Evolutionary conservation across 2,113 vertebrate genomes (phyloP).

Genomic region (Protobothrops mucrosquamatus): DNA sequence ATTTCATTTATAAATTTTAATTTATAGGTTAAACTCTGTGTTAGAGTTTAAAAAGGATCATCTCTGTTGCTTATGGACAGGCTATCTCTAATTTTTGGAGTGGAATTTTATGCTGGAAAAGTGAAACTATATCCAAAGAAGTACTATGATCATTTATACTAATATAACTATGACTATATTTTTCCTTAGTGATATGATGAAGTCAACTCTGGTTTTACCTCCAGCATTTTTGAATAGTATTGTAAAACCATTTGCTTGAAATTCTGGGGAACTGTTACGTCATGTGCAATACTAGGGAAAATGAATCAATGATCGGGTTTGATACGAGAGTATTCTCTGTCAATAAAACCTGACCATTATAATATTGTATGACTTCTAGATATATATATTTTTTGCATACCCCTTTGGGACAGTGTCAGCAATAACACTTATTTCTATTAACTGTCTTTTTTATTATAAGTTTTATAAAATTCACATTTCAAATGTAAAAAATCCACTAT

Average conservation of each 20-base stretch:
- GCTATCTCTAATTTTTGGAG: background rate
- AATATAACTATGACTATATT: background rate
- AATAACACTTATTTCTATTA: background rate
- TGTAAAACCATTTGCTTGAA: background rate
- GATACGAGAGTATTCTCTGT: background rate
- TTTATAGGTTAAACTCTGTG: background rate
- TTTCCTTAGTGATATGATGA: background rate
- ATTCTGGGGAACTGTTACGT: background rate
- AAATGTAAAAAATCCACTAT: background rate
- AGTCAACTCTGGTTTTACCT: background rate
- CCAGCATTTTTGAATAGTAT: background rate
- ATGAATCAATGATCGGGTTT: background rate
- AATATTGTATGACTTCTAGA: background rate
- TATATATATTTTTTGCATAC: background rate
- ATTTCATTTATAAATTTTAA: background rate
- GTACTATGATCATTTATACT: background rate
- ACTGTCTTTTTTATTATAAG: background rate
- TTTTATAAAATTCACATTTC: constrained; percentile 2
- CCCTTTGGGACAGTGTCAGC: background rate
- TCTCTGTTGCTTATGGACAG: background rate
- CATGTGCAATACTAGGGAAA: background rate
- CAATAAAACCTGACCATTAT: background rate
- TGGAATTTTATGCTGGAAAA: background rate
- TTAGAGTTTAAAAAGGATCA: background rate
- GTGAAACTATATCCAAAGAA: background rate